Percentiles rank a stretch among this genome's conserved stretches.
Evolutionary conservation across 2,888 invertebrate genomes (phyloP).

Genomic region (Thalpophila matura): DNA sequence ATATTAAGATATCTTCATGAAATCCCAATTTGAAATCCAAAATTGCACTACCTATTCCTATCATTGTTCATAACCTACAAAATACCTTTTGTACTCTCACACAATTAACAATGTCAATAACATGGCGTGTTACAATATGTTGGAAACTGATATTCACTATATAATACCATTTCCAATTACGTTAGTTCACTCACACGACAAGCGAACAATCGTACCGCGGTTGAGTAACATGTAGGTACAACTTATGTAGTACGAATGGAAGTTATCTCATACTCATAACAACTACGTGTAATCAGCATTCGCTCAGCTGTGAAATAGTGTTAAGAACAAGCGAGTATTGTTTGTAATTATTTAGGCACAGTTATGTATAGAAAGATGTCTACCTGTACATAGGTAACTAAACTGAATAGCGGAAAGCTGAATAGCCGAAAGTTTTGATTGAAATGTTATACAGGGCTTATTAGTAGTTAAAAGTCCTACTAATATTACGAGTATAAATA

Average conservation of each 20-base stretch:
- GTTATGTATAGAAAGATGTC: neutral
- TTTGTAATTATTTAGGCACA: conserved; percentile 3
- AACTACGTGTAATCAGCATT: conserved; percentile 3
- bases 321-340: neutral
- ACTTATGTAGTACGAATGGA: conserved; percentile 8
- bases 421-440: no score
- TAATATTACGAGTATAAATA: no score
- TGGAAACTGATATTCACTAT: conserved; percentile 36
- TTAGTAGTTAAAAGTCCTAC: no score
- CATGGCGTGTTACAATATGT: conserved; percentile 5
- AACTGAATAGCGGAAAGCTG: no score
- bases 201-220: neutral
- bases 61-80: conserved; percentile 21
- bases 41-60: no score
- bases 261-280: conserved; percentile 10
- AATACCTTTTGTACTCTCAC: conserved; percentile 7
- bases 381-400: neutral
- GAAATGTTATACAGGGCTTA: no score
- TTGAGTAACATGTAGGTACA: conserved; percentile 3
- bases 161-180: conserved; percentile 41
- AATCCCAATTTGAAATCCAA: no score
- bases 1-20: no score
- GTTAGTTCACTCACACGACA: conserved; percentile 28
- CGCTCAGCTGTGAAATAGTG: conserved; percentile 16
- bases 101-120: conserved; percentile 43